phyloP scores from a whole-genome alignment of 2,888 invertebrate genomes.

The Lycocerus yunnanus region DNA sequence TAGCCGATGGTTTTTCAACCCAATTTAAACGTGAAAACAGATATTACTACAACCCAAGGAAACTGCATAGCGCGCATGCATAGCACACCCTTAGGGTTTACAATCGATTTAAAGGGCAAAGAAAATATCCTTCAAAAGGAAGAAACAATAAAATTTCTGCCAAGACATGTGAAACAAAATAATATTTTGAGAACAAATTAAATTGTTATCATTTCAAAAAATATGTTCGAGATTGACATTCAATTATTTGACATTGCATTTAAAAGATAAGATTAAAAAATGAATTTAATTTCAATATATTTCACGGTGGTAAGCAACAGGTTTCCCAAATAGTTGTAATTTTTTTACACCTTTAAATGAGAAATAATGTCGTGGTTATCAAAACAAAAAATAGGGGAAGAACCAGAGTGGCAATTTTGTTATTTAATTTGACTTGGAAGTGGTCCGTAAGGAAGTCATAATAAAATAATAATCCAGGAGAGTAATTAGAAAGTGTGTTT shows the following conservation, averaged over 20 bases:
- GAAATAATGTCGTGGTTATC: background rate
- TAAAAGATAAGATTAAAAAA: background rate
- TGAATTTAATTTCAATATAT: background rate
- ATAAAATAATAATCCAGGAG: background rate
- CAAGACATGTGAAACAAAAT: background rate
- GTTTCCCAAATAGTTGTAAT: background rate
- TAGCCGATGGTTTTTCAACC: background rate
- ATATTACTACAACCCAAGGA: background rate
- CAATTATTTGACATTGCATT: background rate
- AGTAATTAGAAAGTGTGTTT: background rate
- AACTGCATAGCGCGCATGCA: constrained; percentile 23
- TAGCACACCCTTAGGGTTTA: constrained; percentile 20
- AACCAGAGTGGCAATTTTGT: background rate
- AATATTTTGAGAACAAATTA: background rate
- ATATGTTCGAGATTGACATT: background rate
- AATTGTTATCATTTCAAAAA: background rate
- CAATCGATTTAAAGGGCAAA: constrained; percentile 18
- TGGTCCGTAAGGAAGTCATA: background rate
- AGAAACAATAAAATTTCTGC: background rate
- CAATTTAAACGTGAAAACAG: background rate
- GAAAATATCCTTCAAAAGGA: constrained; percentile 1
- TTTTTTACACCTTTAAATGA: background rate
- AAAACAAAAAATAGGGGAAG: background rate
- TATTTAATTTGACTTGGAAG: background rate
- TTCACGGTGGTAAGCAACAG: background rate